Base-by-base conservation (phyloP, 2,113 vertebrate genomes). In the Coptodon rendalli region DNA sequence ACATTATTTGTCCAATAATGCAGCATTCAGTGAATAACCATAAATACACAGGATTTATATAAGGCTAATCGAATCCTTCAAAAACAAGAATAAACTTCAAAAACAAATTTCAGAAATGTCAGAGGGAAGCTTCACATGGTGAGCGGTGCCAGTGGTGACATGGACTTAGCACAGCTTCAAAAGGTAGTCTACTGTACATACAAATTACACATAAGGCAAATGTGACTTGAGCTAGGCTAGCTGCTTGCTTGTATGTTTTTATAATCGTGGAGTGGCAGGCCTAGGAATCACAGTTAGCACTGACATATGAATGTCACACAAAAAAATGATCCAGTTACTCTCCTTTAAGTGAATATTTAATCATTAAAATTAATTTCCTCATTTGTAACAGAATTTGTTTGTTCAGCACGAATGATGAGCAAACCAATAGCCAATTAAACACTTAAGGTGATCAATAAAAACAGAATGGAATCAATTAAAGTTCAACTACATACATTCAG, bases 151-250 rank as follows among this genome's bases (percentile, higher is more conserved):
- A 73, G 50, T 40, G 13, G 38, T 38, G 12, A 54, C 22, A 59
- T 6, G 84, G 78, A 3, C 19, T 80, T 82, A 61, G 34, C 82
- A 89, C 66, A 43, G 8, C 5, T 54, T 7, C 19, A 80, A 82
- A 83, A 36, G 38, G 16, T 76, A 10, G 3, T 81, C 14, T 82
- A 45, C 6, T 27, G 27, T 83, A 61, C 45, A 81, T 76, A 40
- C 36, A 66, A 11, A 57, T 19, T 3, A 83, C 40, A 85, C 82
- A 31, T 91, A 95, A 95, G 94, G 93, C 93, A 93, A 89, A 86
- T 9, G 86, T 91, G 88, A 84, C 9, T 34, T 48, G 5, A 87
- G 31, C 7, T 78, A 31, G 29, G 66, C 11, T 61, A 81, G 8
- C 27, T 80, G 19, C 73, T 63, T 78, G 17, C 2, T 78, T 78